Evolutionary conservation across 2,888 invertebrate species (phyloP).

Genomic region (Imbricaverruca yamaguchii): DNA sequence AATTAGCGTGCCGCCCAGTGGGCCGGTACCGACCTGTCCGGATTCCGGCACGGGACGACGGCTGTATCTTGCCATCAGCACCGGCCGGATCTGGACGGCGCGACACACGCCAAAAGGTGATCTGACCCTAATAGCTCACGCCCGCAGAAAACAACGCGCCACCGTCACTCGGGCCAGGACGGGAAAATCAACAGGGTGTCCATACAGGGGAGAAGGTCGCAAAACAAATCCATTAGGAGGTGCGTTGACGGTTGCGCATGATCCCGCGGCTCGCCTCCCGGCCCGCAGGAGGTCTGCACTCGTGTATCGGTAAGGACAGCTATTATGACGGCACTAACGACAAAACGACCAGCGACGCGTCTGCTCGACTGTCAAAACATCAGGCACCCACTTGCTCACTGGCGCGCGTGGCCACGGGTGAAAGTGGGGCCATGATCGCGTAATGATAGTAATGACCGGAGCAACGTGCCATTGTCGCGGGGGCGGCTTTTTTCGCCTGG

Average conservation of each 20-base stretch:
- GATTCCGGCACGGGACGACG: too few species aligned
- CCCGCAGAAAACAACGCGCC: neutral
- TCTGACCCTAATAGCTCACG: neutral
- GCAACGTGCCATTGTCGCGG: neutral
- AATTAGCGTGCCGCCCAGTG: too few species aligned
- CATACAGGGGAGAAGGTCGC: neutral
- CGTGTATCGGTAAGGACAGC: neutral
- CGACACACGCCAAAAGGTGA: neutral
- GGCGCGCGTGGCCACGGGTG: neutral
- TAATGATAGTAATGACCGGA: neutral
- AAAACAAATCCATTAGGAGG: neutral
- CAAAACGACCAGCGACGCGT: neutral
- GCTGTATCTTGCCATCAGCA: too few species aligned
- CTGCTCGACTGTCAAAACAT: neutral
- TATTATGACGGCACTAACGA: conserved; percentile 11
- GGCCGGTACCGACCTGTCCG: too few species aligned
- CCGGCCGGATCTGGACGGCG: too few species aligned
- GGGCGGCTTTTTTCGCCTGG: neutral
- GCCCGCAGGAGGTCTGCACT: neutral
- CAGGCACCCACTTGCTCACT: too few species aligned
- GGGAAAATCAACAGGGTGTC: neutral
- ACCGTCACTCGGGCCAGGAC: neutral
- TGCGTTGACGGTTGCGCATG: neutral
- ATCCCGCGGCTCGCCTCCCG: neutral
- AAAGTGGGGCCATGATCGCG: neutral